These are phyloP conservation scores for Sphaeramia orbicularis DNA, from an alignment of 2,797 vertebrate genomes.

Conservation along the genomic window DNA sequence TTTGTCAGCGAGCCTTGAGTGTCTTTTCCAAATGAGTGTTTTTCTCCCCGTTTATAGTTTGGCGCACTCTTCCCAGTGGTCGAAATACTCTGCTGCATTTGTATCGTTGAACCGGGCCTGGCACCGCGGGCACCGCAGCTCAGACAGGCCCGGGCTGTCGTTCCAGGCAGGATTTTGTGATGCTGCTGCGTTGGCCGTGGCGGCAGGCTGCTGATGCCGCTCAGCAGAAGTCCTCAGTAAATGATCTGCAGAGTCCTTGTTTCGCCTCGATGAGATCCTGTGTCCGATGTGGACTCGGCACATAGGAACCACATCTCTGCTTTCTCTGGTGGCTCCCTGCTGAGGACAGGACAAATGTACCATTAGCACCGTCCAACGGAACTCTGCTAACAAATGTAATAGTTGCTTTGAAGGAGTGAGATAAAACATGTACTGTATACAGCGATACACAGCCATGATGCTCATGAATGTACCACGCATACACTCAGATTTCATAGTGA, in stretches of 20 bases:
- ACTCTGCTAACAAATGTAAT: neutral
- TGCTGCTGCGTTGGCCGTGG: conserved; percentile 35
- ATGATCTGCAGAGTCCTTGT: conserved; percentile 69
- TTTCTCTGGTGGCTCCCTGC: conserved; percentile 76
- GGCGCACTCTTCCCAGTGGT: conserved; percentile 91
- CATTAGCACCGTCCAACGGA: conserved; percentile 15
- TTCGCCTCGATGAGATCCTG: conserved; percentile 72
- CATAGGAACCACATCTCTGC: conserved; percentile 68
- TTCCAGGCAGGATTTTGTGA: conserved; percentile 24
- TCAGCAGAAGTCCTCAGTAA: conserved; percentile 74
- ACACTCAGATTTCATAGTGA: no score
- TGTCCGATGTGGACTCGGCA: conserved; percentile 79
- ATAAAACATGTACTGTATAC: no score
- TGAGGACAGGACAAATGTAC: conserved; percentile 1
- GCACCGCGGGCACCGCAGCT: conserved; percentile 92
- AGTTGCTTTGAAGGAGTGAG: no score
- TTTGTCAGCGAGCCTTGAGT: conserved; percentile 43
- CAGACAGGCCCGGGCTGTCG: conserved; percentile 74
- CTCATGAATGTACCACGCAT: no score
- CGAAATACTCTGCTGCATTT: conserved; percentile 87
- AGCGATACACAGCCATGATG: no score
- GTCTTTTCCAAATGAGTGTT: conserved; percentile 33
- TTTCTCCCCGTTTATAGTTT: conserved; percentile 66
- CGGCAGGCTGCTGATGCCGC: conserved; percentile 46
- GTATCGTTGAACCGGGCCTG: conserved; percentile 86